Percentiles rank a stretch among this genome's conserved stretches.
These are phyloP conservation scores for Pygocentrus nattereri DNA, from an alignment of 2,797 vertebrate genomes.

Conservation along the genomic window DNA sequence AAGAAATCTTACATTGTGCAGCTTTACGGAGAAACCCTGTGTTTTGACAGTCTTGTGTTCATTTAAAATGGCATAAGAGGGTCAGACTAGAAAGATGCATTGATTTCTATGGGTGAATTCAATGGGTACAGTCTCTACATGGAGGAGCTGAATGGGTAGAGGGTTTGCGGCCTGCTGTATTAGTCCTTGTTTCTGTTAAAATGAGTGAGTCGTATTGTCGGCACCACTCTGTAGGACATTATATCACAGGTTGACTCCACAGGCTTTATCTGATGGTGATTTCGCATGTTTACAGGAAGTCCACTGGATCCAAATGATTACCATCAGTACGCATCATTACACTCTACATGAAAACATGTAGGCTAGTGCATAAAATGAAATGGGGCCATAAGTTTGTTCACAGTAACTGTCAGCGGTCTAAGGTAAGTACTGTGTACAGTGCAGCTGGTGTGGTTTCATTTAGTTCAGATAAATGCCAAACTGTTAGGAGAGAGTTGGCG, in stretches of 20 bases:
- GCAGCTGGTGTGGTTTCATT: not conserved
- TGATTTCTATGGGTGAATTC: slow-evolving; percentile 51
- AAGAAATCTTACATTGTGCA: no score
- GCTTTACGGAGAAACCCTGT: no score
- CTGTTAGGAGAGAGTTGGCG: not conserved
- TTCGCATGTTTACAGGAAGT: not conserved
- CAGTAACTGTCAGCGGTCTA: not conserved
- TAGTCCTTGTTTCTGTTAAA: slow-evolving; percentile 70
- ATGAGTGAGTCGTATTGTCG: slow-evolving; percentile 64
- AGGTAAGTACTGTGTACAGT: not conserved
- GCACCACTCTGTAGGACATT: not conserved
- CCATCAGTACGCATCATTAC: slow-evolving; percentile 44
- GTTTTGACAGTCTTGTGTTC: not conserved
- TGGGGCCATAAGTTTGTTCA: not conserved
- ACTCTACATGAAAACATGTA: slow-evolving; percentile 30
- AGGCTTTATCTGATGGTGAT: not conserved
- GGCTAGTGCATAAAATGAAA: not conserved
- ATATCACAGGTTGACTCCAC: not conserved
- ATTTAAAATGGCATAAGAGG: slow-evolving; percentile 18
- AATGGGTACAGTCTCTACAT: slow-evolving; percentile 64
- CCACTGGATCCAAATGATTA: slow-evolving; percentile 51
- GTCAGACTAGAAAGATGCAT: not conserved
- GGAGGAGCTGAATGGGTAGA: slow-evolving; percentile 73
- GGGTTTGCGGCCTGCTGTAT: slow-evolving; percentile 67
- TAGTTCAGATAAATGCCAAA: not conserved